Conservation (phyloP, 1,140 invertebrate genomes). For the Vanessa tameamea region DNA sequence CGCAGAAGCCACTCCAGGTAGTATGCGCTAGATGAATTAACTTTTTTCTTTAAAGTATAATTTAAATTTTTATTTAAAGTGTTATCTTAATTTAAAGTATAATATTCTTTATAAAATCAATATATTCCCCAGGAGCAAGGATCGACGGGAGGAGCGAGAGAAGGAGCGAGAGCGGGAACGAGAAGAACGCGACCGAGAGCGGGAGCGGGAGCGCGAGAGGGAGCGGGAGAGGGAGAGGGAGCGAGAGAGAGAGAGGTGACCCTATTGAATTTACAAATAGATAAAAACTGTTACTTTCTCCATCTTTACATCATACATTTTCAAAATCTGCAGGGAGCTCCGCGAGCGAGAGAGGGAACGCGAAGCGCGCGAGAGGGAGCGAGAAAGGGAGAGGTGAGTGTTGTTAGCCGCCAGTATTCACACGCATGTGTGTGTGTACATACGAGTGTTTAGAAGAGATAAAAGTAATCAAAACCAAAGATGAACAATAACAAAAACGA, state of each 20-base stretch:
- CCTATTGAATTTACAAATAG: background rate
- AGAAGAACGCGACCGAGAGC: slow-evolving; percentile 25
- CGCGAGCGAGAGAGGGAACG: slow-evolving; percentile 79
- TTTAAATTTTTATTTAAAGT: too few relatives aligned
- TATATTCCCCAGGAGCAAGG: background rate
- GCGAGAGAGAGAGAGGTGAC: slow-evolving; percentile 37
- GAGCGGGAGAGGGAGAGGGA: slow-evolving; percentile 21
- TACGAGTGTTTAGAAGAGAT: background rate
- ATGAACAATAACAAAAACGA: too few relatives aligned
- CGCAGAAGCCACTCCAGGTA: too few relatives aligned
- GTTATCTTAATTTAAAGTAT: too few relatives aligned
- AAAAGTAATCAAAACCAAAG: too few relatives aligned
- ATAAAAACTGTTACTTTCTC: background rate
- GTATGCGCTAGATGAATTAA: too few relatives aligned
- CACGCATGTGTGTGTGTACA: slow-evolving; percentile 37
- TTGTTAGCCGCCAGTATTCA: too few relatives aligned
- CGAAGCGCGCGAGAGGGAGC: slow-evolving; percentile 71
- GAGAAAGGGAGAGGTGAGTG: slow-evolving; percentile 55
- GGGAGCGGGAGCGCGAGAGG: slow-evolving; percentile 29
- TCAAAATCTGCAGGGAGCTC: slow-evolving; percentile 31
- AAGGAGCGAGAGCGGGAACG: slow-evolving; percentile 18
- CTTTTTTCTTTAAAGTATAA: too few relatives aligned
- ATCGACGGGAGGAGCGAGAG: slow-evolving; percentile 37
- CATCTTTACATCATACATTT: background rate
- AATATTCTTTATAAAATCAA: too few relatives aligned